These are phyloP conservation scores for Lasioglossum figueresi DNA, from an alignment of 2,888 invertebrate genomes.

Conservation along the genomic window DNA sequence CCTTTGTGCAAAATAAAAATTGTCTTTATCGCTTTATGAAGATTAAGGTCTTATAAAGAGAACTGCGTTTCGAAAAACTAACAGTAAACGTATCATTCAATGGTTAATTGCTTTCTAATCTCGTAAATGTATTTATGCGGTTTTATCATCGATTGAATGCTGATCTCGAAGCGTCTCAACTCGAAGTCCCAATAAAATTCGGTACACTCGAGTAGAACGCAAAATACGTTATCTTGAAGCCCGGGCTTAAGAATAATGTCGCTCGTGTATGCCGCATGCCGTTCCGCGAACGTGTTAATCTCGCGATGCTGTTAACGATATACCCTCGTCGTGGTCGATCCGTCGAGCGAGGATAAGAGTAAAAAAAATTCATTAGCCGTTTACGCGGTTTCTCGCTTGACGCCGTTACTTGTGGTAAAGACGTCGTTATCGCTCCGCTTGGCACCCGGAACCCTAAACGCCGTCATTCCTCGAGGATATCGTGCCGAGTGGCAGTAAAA, in stretches of 20 bases:
- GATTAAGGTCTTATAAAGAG: no score
- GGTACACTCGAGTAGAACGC: neutral
- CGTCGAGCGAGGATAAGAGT: neutral
- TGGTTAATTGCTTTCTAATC: neutral
- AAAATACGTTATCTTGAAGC: neutral
- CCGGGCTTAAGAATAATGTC: neutral
- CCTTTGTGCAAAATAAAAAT: no score
- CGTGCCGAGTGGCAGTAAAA: slow-evolving; percentile 47
- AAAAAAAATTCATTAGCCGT: neutral
- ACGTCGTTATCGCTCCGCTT: slow-evolving; percentile 24
- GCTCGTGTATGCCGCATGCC: neutral
- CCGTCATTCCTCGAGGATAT: slow-evolving; percentile 27
- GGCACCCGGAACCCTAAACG: slow-evolving; percentile 19
- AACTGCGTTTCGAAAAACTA: no score
- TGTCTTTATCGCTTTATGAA: no score
- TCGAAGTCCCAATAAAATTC: neutral
- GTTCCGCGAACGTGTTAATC: slow-evolving; percentile 5
- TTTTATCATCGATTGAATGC: neutral
- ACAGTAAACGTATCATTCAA: no score
- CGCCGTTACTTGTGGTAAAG: neutral
- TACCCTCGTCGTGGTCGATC: neutral
- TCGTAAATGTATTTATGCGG: neutral
- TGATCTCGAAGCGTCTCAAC: neutral
- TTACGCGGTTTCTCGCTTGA: slow-evolving; percentile 7
- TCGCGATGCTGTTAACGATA: neutral